Conservation (phyloP, 2,113 vertebrate genomes). For the Lophura nycthemera region DNA sequence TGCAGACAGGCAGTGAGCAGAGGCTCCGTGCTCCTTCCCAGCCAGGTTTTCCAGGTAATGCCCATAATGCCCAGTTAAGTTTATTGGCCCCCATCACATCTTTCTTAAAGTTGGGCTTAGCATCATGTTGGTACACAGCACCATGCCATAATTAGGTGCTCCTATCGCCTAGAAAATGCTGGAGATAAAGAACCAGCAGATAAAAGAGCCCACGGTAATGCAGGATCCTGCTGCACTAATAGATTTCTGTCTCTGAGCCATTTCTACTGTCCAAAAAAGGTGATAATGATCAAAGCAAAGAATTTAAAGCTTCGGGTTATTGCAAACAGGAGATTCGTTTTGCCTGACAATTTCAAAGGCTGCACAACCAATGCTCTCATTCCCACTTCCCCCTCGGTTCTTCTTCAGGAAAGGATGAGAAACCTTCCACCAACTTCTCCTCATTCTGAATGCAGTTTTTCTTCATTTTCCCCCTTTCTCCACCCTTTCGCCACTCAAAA, state of each 20-base stretch:
- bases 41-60: neutral
- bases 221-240: neutral
- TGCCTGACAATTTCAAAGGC: neutral
- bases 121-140: neutral
- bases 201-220: neutral
- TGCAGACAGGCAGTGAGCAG: neutral
- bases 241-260: neutral
- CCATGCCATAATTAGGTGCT: neutral
- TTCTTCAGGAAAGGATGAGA: neutral
- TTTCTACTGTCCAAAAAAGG: neutral
- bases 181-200: neutral
- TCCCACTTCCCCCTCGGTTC: neutral
- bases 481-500: neutral
- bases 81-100: neutral
- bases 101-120: neutral
- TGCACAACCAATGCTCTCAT: neutral
- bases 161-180: neutral
- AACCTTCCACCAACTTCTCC: neutral
- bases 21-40: neutral
- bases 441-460: neutral
- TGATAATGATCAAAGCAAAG: neutral
- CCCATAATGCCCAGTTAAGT: neutral
- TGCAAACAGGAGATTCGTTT: neutral
- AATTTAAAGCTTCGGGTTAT: neutral
- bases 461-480: neutral